Base-by-base conservation (phyloP, 2,888 invertebrate genomes). In the Scaptomyza polygonia region DNA sequence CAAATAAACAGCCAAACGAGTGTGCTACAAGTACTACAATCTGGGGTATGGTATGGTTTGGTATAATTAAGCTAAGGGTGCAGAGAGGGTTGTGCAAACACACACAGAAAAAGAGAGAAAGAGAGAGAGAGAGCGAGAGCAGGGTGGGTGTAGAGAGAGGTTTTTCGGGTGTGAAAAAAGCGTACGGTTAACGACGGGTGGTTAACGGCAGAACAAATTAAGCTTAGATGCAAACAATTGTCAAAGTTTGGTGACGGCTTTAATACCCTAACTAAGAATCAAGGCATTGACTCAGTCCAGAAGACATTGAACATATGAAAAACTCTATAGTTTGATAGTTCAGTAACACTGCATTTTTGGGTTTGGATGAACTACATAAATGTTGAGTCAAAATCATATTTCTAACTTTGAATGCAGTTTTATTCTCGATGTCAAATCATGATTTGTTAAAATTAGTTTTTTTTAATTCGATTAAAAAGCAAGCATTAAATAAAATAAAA, bases 1-100 rank as follows among this genome's bases (percentile, higher is more conserved):
- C 84, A 85, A 85, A 85, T 85, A 85, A 85, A 85, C 84, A 86
- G 82, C 84, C 86, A 81, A 86, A 86, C 70, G 84, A 86, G 86
- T 77, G 84, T 74, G 67, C 76, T 77, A 78, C 76, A 79, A 80
- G 70, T 77, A 74, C 57, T 77, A 74, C 57, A 48, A 48, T 32
- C 11, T 8, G 47, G n/a, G 32, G 9, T 18, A n/a, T n/a, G 18
- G 18, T 21, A 9, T 30, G 79, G 39, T 39, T 39, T 2, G 16
- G 12, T 2, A 47, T 9, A 27, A 39, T 12, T 55, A 11, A 27
- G 36, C 36, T 7, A 49, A 36, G 49, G 49, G 49, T 49, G 49
- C 49, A 32, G n/a, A n/a, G n/a, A 18, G 32, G 34, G 7, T n/a
- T 34, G 21, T 30, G 39, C 27, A 5, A 21, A 3, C 9, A 5